Evolutionary conservation across 2,888 invertebrate genomes (phyloP).

Genomic region (Drosophila sordidapex): DNA sequence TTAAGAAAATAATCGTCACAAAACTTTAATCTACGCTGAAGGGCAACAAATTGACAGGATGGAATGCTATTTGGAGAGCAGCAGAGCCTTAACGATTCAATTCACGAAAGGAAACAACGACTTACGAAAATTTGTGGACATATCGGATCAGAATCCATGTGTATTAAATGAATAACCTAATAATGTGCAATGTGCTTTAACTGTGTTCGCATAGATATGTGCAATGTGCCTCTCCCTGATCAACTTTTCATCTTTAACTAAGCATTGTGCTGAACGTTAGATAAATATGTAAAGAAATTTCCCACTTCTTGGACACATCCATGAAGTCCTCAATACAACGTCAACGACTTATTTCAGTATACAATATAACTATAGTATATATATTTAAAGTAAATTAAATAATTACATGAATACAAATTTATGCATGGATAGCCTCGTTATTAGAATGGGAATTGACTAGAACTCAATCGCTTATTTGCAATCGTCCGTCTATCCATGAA

Average conservation of each 20-base stretch:
- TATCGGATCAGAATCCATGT: constrained; percentile 18
- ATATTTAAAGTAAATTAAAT: background rate
- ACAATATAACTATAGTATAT: background rate
- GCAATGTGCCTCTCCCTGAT: constrained; percentile 3
- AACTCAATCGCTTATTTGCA: background rate
- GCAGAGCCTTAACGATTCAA: constrained; percentile 7
- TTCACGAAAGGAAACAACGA: constrained; percentile 1
- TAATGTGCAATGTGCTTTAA: constrained; percentile 14
- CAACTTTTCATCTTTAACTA: background rate
- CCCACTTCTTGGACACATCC: background rate
- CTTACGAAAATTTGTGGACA: constrained; percentile 10
- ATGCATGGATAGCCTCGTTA: background rate
- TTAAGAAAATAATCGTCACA: background rate
- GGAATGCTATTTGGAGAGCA: constrained; percentile 21
- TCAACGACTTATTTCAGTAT: background rate
- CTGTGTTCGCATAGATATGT: constrained; percentile 40
- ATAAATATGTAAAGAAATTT: background rate
- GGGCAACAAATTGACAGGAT: constrained; percentile 12
- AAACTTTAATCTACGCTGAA: constrained; percentile 18
- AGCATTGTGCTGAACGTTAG: background rate
- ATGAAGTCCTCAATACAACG: background rate
- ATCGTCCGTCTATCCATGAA: background rate
- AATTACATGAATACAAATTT: background rate
- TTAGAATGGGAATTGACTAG: background rate
- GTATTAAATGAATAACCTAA: background rate